A percentile compares a stretch with the other conserved stretches of the same genome.
These are phyloP conservation scores for Melanotaenia boesemani DNA, from an alignment of 2,797 vertebrate genomes.

Conservation along the genomic window DNA sequence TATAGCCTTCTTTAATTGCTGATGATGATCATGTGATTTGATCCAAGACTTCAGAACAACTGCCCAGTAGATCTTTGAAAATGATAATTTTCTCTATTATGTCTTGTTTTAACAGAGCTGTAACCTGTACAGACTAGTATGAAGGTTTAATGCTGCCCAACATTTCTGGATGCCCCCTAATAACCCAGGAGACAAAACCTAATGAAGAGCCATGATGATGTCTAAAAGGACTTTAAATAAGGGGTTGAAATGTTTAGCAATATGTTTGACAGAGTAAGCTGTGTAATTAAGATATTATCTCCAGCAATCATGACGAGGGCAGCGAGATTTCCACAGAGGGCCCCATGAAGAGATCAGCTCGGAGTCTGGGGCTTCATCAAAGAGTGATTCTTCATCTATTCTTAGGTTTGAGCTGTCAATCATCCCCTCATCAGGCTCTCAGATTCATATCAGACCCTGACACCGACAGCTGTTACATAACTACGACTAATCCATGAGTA, in stretches of 20 bases:
- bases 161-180: constrained; percentile 12
- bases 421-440: constrained; percentile 69
- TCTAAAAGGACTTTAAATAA: constrained; percentile 58
- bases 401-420: constrained; percentile 74
- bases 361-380: constrained; percentile 75
- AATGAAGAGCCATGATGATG: constrained; percentile 34
- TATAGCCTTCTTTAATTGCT: background rate
- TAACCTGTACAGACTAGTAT: background rate
- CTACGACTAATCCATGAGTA: constrained; percentile 61
- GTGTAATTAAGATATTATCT: constrained; percentile 70
- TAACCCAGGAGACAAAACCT: constrained; percentile 31
- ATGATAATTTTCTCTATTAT: background rate
- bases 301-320: constrained; percentile 46
- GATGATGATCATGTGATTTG: background rate
- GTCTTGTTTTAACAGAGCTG: background rate
- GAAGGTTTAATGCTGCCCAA: background rate
- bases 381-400: constrained; percentile 75
- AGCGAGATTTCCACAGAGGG: constrained; percentile 56
- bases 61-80: background rate
- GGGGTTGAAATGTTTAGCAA: constrained; percentile 52
- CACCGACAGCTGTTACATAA: constrained; percentile 80
- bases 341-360: constrained; percentile 39
- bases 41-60: background rate
- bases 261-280: constrained; percentile 67
- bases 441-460: constrained; percentile 66